Conservation (phyloP, 2,113 vertebrate genomes). For the Thunnus thynnus region DNA sequence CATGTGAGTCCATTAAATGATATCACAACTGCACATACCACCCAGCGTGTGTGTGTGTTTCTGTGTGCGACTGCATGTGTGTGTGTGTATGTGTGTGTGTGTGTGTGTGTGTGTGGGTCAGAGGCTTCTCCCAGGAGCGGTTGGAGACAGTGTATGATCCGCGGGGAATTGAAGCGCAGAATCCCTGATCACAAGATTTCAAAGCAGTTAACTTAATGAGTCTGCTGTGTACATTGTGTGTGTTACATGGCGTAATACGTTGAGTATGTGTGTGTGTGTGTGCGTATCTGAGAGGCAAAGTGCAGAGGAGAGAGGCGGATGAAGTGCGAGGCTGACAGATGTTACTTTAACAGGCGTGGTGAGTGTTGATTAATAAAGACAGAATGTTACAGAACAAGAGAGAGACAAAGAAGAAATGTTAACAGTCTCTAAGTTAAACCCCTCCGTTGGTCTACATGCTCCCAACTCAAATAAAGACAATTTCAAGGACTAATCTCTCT, state of each 20-base stretch:
- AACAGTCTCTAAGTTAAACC: too few species aligned
- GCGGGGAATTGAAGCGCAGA: conserved; percentile 47
- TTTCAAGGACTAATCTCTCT: too few species aligned
- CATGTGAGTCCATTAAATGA: conserved; percentile 74
- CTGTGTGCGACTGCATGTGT: conserved; percentile 30
- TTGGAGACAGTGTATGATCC: conserved; percentile 48
- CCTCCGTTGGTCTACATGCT: too few species aligned
- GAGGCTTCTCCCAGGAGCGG: conserved; percentile 35
- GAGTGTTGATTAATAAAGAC: conserved; percentile 7
- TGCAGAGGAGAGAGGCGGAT: conserved; percentile 10
- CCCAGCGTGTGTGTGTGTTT: conserved; percentile 45
- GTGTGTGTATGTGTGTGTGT: conserved; percentile 42
- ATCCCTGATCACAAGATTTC: conserved; percentile 72
- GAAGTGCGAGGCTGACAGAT: background rate
- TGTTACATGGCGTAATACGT: background rate
- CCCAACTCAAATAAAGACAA: too few species aligned
- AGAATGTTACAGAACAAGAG: background rate
- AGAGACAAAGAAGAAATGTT: background rate
- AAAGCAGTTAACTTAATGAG: conserved; percentile 42
- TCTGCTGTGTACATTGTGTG: conserved; percentile 29
- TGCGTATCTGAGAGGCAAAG: background rate
- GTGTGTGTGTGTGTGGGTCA: conserved; percentile 42
- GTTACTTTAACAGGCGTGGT: background rate
- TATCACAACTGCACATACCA: conserved; percentile 59
- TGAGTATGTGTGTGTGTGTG: conserved; percentile 7